Conservation (phyloP, 2,113 vertebrate species). For the Furnarius figulus region DNA sequence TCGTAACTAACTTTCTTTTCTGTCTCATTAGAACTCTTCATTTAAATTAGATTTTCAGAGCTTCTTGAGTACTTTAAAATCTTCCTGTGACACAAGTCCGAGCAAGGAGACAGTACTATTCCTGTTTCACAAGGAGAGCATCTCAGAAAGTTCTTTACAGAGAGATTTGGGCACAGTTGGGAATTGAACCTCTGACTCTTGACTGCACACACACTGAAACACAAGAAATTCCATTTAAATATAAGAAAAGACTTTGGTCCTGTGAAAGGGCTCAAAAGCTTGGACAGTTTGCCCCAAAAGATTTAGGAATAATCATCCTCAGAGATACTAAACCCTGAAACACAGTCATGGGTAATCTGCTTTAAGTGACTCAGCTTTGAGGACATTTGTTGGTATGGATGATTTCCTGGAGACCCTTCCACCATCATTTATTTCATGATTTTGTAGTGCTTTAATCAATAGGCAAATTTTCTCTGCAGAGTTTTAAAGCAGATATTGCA, state of each 20-base stretch:
- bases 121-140: background rate
- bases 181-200: background rate
- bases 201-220: background rate
- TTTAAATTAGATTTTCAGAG: background rate
- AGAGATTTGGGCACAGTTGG: background rate
- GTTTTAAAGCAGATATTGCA: background rate
- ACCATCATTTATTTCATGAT: no score
- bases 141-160: background rate
- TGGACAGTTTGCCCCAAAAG: background rate
- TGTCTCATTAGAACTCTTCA: background rate
- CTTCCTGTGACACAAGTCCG: background rate
- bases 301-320: background rate
- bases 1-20: background rate
- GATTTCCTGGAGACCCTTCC: background rate
- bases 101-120: background rate
- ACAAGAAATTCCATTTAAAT: background rate
- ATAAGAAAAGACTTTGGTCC: background rate
- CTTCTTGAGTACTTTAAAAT: background rate
- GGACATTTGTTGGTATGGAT: background rate
- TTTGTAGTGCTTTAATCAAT: background rate
- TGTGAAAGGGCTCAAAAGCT: background rate
- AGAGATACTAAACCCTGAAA: background rate
- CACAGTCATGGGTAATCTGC: background rate
- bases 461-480: background rate
- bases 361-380: background rate